These are phyloP conservation scores for Onychomys arenicola DNA, from an alignment of 2,797 vertebrate genomes.

Conservation along the genomic window DNA sequence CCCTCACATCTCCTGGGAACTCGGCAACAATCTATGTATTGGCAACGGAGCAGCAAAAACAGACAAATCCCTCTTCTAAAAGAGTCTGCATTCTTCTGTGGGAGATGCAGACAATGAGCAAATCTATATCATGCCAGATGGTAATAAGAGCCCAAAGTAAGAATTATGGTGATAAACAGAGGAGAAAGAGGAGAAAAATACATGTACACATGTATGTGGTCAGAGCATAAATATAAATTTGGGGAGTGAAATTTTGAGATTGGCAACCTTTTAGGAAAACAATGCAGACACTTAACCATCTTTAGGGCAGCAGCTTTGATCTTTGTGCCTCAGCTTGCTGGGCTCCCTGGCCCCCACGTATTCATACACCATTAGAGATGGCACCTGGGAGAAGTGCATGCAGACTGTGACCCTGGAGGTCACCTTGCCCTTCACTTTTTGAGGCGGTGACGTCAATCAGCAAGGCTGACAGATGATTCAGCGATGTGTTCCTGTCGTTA, in stretches of 20 bases:
- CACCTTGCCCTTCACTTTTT: constrained; percentile 71
- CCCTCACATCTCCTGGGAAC: background rate
- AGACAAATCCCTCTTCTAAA: background rate
- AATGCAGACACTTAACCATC: background rate
- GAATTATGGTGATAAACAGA: background rate
- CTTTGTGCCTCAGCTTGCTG: background rate
- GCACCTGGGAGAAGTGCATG: background rate
- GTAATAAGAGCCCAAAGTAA: background rate
- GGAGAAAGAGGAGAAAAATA: no score
- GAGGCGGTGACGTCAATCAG: constrained; percentile 72
- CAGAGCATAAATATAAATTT: background rate
- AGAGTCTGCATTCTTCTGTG: background rate
- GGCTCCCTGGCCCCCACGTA: background rate
- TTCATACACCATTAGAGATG: background rate
- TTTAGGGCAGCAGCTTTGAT: background rate
- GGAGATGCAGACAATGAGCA: background rate
- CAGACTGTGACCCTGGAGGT: constrained; percentile 66
- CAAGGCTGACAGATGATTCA: constrained; percentile 70
- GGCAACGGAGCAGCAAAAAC: background rate
- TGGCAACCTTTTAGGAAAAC: background rate
- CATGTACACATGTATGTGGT: background rate
- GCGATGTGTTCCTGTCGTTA: background rate
- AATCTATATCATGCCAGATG: background rate
- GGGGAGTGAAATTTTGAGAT: constrained; percentile 36
- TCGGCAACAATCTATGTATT: background rate